phyloP scores from a whole-genome alignment of 2,888 invertebrate genomes.

The Cheilosia impressa region DNA sequence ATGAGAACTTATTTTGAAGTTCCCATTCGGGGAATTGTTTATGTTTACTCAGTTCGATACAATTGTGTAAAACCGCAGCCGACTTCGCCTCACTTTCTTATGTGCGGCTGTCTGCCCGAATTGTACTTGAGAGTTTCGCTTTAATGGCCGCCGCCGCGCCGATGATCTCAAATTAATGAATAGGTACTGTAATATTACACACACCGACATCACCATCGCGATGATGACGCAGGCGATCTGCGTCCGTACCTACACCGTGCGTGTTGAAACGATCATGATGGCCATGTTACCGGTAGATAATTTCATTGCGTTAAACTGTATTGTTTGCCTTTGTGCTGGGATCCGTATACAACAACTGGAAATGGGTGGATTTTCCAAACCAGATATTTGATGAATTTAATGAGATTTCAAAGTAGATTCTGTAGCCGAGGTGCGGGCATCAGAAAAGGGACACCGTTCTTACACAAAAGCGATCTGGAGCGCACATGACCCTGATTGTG shows the following conservation, averaged over 20 bases:
- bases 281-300: constrained; percentile 16
- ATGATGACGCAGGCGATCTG: constrained; percentile 58
- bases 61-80: constrained; percentile 23
- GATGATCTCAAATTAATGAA: constrained; percentile 73
- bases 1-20: constrained; percentile 25
- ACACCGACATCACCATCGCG: constrained; percentile 49
- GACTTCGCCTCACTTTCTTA: not conserved
- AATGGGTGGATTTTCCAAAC: constrained; percentile 47
- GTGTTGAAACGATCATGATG: constrained; percentile 29
- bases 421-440: not conserved
- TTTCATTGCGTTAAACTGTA: constrained; percentile 53
- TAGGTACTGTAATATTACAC: constrained; percentile 25
- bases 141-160: constrained; percentile 62
- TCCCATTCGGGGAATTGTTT: constrained; percentile 41
- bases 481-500: constrained; percentile 28
- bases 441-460: not conserved
- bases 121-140: constrained; percentile 38
- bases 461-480: constrained; percentile 33
- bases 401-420: constrained; percentile 51
- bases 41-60: constrained; percentile 49
- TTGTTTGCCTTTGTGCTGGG: constrained; percentile 42
- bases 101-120: constrained; percentile 5
- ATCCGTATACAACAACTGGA: constrained; percentile 17
- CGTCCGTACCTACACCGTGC: not conserved
- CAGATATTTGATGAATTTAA: constrained; percentile 69